phyloP scores from a whole-genome alignment of 2,888 invertebrate genomes.

The Phyllotreta striolata region DNA sequence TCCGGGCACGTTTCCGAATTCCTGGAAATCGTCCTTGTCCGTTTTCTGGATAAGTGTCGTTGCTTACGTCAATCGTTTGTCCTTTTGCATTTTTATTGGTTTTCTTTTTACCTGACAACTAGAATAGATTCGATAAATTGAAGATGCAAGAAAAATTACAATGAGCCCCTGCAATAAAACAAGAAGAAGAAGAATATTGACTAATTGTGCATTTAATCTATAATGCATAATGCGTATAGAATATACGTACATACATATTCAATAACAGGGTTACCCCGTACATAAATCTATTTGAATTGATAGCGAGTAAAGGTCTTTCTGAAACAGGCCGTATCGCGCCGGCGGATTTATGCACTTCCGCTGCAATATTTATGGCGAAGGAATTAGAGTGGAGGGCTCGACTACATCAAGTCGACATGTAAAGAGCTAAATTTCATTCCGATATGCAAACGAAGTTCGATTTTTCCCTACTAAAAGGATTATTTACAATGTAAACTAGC shows the following conservation, averaged over 20 bases:
- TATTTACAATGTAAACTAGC: constrained; percentile 33
- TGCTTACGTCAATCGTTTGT: constrained; percentile 25
- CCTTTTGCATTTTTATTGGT: constrained; percentile 20
- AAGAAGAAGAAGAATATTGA: no score
- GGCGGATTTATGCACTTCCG: constrained; percentile 44
- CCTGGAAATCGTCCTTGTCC: constrained; percentile 28
- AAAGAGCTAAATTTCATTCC: constrained; percentile 36
- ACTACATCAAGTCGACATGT: constrained; percentile 32
- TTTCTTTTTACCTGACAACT: not conserved
- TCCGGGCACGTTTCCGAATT: constrained; percentile 27
- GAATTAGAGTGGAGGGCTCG: constrained; percentile 37
- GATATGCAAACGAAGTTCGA: constrained; percentile 35
- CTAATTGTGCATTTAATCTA: no score
- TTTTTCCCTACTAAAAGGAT: constrained; percentile 17
- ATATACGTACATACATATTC: not conserved
- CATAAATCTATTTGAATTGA: no score
- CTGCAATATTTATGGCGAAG: constrained; percentile 41
- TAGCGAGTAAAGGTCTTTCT: constrained; percentile 38
- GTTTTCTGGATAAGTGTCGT: constrained; percentile 18
- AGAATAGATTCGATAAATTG: constrained; percentile 17
- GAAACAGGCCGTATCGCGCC: constrained; percentile 41
- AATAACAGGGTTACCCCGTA: not conserved
- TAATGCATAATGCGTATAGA: not conserved
- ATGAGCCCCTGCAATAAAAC: no score
- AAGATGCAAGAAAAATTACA: constrained; percentile 13